Evolutionary conservation across 2,888 invertebrate genomes (phyloP).

Genomic region (Nomada lathburiana): DNA sequence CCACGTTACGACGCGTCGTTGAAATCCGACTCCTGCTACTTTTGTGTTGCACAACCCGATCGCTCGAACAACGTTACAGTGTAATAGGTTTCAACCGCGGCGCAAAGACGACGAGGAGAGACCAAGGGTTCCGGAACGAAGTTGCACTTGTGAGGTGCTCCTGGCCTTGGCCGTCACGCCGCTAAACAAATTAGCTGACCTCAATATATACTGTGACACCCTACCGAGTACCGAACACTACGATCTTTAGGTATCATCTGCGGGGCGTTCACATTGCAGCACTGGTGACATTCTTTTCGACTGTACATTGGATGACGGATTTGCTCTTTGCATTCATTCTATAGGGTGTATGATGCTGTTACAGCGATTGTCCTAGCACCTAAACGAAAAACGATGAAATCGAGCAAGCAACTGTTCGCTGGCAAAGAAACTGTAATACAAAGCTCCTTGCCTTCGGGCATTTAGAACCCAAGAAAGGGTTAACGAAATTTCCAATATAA

Average conservation of each 20-base stretch:
- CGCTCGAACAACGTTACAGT: slow-evolving; percentile 20
- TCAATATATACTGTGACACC: neutral
- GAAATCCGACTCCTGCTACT: slow-evolving; percentile 2
- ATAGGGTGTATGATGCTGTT: no score
- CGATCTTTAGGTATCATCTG: neutral
- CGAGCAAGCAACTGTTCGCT: no score
- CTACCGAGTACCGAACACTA: neutral
- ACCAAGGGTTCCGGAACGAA: slow-evolving; percentile 32
- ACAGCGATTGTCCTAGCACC: no score
- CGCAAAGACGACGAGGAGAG: slow-evolving; percentile 19
- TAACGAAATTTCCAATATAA: no score
- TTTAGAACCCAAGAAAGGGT: no score
- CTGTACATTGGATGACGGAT: no score
- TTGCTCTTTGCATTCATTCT: no score
- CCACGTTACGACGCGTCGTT: neutral
- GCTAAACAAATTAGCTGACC: slow-evolving; percentile 69
- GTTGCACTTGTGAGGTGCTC: slow-evolving; percentile 68
- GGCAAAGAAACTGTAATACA: no score
- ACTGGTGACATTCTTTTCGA: neutral
- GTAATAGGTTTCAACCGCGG: slow-evolving; percentile 9
- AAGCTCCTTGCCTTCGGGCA: no score
- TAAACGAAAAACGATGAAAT: no score
- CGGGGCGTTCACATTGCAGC: neutral
- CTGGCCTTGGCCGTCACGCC: slow-evolving; percentile 72
- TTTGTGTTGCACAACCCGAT: slow-evolving; percentile 46